A percentile compares a stretch with the other conserved stretches of the same genome.
Conservation (phyloP, 92 coral and sea anemone species). For the Palythoa grandis region DNA sequence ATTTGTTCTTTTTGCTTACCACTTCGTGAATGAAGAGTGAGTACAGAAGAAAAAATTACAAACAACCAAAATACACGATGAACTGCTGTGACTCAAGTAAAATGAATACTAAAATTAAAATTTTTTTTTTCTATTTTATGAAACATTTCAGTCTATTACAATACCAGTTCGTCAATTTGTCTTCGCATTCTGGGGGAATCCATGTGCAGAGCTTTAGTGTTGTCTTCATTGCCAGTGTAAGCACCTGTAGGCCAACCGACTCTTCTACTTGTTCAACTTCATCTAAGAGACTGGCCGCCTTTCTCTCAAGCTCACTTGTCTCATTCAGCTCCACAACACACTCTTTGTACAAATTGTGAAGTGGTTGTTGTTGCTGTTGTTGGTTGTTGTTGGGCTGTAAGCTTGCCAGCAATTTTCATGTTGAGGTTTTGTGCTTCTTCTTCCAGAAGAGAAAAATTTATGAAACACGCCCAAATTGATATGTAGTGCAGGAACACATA, state of each 20-base stretch:
- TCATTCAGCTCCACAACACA: background rate
- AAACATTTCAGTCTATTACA: background rate
- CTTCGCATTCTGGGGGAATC: background rate
- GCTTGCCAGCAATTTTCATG: background rate
- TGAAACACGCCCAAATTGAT: slow-evolving; percentile 13
- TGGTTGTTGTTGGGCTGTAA: slow-evolving; percentile 13
- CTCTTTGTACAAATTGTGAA: background rate
- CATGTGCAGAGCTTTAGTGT: background rate
- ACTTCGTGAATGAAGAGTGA: background rate
- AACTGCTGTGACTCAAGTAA: too few relatives aligned
- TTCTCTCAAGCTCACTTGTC: background rate
- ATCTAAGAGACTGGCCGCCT: slow-evolving; percentile 21
- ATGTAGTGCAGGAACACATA: slow-evolving; percentile 32
- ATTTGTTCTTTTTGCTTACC: background rate
- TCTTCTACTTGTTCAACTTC: background rate
- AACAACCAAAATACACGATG: background rate
- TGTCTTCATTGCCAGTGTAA: background rate
- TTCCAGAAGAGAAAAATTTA: background rate
- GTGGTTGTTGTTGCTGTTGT: too few relatives aligned
- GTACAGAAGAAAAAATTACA: background rate
- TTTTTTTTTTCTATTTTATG: too few relatives aligned
- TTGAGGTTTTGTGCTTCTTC: background rate
- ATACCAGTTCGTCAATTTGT: slow-evolving; percentile 34
- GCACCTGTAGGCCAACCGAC: background rate
- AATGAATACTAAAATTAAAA: too few relatives aligned